phyloP scores from a whole-genome alignment of 2,888 invertebrate species.

The Gastrophysa polygoni region DNA sequence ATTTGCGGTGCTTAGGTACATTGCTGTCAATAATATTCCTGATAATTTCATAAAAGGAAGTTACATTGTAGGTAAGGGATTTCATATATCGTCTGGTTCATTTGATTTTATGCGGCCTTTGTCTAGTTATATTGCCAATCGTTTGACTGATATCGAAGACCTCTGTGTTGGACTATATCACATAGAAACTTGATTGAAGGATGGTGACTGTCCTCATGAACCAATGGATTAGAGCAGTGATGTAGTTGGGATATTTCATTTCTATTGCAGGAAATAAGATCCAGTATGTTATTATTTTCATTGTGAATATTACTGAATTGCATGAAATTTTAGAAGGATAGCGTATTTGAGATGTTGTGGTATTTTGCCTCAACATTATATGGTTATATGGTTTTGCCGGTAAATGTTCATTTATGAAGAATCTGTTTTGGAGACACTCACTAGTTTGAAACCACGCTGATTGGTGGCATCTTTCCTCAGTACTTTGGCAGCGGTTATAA shows the following conservation, averaged over 20 bases:
- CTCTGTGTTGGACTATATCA: neutral
- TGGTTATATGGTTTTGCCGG: constrained; percentile 1
- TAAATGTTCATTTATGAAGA: constrained; percentile 25
- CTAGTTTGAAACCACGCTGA: constrained; percentile 16
- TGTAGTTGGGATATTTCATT: neutral
- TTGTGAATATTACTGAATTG: constrained; percentile 3
- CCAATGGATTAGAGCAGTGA: constrained; percentile 2
- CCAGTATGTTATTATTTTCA: neutral
- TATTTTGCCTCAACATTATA: neutral
- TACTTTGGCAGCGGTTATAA: constrained; percentile 14
- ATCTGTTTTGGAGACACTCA: constrained; percentile 17
- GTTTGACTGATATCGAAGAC: neutral
- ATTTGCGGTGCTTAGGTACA: neutral
- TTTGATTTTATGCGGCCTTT: neutral
- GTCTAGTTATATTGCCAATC: constrained; percentile 3
- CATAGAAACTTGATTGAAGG: constrained; percentile 3
- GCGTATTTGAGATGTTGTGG: neutral
- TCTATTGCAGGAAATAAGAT: neutral
- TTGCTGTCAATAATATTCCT: neutral
- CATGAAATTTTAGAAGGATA: neutral
- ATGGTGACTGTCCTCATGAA: constrained; percentile 5
- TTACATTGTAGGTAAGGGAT: neutral
- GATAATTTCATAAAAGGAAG: neutral
- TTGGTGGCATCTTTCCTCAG: constrained; percentile 9
- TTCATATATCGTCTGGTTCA: neutral